A percentile compares a stretch with the other conserved stretches of the same genome.
Conservation (phyloP, 1,140 invertebrate species). For the Drosophila lacteicornis region DNA sequence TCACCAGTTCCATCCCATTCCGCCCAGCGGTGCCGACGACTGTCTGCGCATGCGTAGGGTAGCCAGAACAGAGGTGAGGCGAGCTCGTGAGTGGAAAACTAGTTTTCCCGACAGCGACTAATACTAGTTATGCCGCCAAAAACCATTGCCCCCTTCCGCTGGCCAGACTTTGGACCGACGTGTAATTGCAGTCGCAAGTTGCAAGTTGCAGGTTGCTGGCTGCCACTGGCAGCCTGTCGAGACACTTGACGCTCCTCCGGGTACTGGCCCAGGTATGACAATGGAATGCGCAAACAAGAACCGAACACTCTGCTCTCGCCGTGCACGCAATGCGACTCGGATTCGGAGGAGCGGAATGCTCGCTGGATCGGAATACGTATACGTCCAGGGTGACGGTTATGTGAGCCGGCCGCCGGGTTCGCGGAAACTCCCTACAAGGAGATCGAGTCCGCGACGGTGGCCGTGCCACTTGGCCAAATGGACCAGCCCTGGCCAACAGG, state of each 20-base stretch:
- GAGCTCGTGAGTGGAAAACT: slow-evolving; percentile 42
- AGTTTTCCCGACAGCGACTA: slow-evolving; percentile 63
- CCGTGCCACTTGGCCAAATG: slow-evolving; percentile 57
- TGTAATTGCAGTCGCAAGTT: slow-evolving; percentile 45
- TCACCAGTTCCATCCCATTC: slow-evolving; percentile 6
- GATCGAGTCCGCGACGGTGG: slow-evolving; percentile 22
- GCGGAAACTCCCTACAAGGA: slow-evolving; percentile 40
- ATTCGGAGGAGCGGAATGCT: slow-evolving; percentile 45
- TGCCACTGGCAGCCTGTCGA: slow-evolving; percentile 28
- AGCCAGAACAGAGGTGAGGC: slow-evolving; percentile 46
- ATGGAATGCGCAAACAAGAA: slow-evolving; percentile 77
- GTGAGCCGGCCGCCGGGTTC: slow-evolving; percentile 30
- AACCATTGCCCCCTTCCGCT: slow-evolving; percentile 21
- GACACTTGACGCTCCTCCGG: slow-evolving; percentile 67
- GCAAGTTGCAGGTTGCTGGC: slow-evolving; percentile 39
- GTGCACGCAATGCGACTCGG: slow-evolving; percentile 50
- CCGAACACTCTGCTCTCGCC: slow-evolving; percentile 58
- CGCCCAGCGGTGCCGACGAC: slow-evolving; percentile 26
- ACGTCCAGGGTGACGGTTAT: slow-evolving; percentile 50
- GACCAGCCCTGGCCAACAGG: slow-evolving; percentile 41
- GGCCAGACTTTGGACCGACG: slow-evolving; percentile 44
- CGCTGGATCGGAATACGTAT: slow-evolving; percentile 54
- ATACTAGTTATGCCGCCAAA: slow-evolving; percentile 48
- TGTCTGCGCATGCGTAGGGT: slow-evolving; percentile 65
- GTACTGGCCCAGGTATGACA: slow-evolving; percentile 63